Evolutionary conservation across 2,797 vertebrate species (phyloP).

Genomic region (Tenualosa ilisha): DNA sequence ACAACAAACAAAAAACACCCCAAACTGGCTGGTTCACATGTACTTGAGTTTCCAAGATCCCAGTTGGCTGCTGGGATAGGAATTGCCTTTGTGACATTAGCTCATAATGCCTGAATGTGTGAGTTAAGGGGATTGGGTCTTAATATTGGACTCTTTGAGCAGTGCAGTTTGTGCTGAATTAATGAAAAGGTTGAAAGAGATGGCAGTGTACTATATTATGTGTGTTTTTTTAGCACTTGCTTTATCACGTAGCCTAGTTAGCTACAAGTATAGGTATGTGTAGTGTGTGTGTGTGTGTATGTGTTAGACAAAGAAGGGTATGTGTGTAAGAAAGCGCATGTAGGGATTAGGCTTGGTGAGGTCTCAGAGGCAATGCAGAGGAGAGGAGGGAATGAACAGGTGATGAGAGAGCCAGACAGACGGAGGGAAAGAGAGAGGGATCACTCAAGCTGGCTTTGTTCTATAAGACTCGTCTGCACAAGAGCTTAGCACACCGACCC

Average conservation of each 20-base stretch:
- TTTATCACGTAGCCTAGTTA: too few species aligned
- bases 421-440: conserved; percentile 34
- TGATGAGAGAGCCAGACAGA: neutral
- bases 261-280: too few species aligned
- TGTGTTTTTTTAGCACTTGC: too few species aligned
- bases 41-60: too few species aligned
- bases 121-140: too few species aligned
- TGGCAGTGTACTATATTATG: neutral
- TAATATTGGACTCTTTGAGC: too few species aligned
- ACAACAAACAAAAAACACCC: neutral
- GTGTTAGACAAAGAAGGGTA: neutral
- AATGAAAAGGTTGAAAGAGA: too few species aligned
- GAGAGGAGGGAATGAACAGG: neutral
- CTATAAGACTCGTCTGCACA: conserved; percentile 39
- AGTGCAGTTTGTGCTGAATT: too few species aligned
- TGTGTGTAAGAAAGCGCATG: conserved; percentile 8
- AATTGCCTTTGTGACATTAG: neutral
- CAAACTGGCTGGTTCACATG: too few species aligned
- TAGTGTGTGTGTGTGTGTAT: conserved; percentile 9
- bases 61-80: neutral
- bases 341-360: neutral
- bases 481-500: conserved; percentile 50
- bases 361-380: neutral
- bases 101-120: too few species aligned
- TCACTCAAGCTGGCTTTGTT: conserved; percentile 51